Evolutionary conservation across 2,888 invertebrate species (phyloP), one percentile per base, ranked within the genome.

Genomic region (Scaptomyza caliginosa): DNA sequence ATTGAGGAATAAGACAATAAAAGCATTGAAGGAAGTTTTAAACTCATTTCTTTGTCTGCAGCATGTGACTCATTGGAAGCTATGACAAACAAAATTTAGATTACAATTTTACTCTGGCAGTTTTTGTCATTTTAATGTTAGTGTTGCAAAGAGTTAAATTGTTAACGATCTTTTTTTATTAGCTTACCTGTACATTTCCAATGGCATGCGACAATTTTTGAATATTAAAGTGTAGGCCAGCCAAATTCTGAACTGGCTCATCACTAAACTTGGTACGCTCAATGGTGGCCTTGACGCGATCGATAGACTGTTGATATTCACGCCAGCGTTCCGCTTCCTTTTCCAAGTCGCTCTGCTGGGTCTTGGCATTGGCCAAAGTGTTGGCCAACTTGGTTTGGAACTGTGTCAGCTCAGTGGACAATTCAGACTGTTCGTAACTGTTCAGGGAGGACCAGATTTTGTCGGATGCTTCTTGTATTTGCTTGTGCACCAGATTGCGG

Each of bases 361-460:
- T 95, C 83, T 96, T 96, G 0, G 97, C 97, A 3, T 95, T 95
- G 88, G 96, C 96, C 70, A 97, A 91, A 0, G 96, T 96, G 77
- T 96, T 96, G 89, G 96, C 96, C 75, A 97, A 90, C 32, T 95
- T 91, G 80, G 97, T 96, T 38, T 95, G 96, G 88, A 96, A 94
- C 74, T 95, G 94, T 69, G 96, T 95, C 74, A 96, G 94, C 78
- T 96, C 96, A 24, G 95, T 94, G 10, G 96, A 95, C 11, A 98
- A 91, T 80, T 96, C 96, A 74, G 96, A 96, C 80, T 97, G 96
- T 84, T 97, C 96, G 17, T 94, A 93, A 6, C 94, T 93, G 23
- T 94, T 94, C 26, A 97, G 91, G 1, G 97, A 97, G 0, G 97
- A 95, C 96, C 96, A 96, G 57, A 97, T 96, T 85, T 96, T 96